A percentile compares a stretch with the other conserved stretches of the same genome.
Conservation (phyloP, 2,888 invertebrate genomes). For the Tryphoninae sp. region DNA sequence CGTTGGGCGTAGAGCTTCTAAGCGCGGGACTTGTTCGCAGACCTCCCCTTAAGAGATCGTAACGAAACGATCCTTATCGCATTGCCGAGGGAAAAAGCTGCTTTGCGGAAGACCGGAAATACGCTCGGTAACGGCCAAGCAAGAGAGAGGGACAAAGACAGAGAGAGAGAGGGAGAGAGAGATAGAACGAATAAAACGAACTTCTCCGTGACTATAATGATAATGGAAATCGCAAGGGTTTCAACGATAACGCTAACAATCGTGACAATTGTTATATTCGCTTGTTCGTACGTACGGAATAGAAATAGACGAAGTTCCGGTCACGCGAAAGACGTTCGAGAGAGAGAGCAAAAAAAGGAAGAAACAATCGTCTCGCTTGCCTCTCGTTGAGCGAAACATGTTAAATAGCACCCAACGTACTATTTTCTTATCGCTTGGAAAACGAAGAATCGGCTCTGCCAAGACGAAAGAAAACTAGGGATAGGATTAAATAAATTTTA, state of each 20-base stretch:
- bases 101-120: constrained; percentile 39
- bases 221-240: constrained; percentile 48
- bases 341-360: background rate
- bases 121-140: background rate
- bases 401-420: too few species aligned
- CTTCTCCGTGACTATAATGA: constrained; percentile 48
- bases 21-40: constrained; percentile 1
- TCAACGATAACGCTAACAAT: constrained; percentile 66
- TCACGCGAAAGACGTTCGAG: constrained; percentile 40
- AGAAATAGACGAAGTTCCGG: background rate
- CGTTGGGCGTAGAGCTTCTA: background rate
- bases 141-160: constrained; percentile 25
- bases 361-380: too few species aligned
- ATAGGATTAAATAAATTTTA: too few species aligned
- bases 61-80: constrained; percentile 42
- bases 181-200: too few species aligned
- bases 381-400: too few species aligned
- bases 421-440: too few species aligned
- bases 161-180: background rate
- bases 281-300: constrained; percentile 7
- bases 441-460: too few species aligned
- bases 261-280: constrained; percentile 59
- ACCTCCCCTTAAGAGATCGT: constrained; percentile 17
- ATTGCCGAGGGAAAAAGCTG: constrained; percentile 13
- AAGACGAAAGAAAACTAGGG: too few species aligned